These are phyloP conservation scores for Trachymyrmex septentrionalis DNA, from an alignment of 1,140 invertebrate genomes.

Conservation along the genomic window DNA sequence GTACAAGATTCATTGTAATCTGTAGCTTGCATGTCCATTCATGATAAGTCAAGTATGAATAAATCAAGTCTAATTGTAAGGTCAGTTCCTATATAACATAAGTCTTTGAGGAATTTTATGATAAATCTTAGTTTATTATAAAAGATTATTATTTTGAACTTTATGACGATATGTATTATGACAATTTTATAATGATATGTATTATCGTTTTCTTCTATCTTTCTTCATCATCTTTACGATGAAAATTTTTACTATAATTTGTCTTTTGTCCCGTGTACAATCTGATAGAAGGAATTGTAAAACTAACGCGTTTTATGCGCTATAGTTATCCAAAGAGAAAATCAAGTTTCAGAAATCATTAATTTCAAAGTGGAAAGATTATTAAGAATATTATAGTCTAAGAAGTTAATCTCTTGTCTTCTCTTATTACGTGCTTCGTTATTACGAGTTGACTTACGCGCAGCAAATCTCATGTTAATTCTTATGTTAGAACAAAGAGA, in stretches of 20 bases:
- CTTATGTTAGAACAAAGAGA: slow-evolving; percentile 32
- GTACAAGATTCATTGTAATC: background rate
- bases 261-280: background rate
- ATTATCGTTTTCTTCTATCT: background rate
- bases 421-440: background rate
- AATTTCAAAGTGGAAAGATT: background rate
- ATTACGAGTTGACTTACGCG: slow-evolving; percentile 14
- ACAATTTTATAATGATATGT: background rate
- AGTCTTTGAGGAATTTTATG: background rate
- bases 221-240: background rate
- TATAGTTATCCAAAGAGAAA: background rate
- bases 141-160: too few species aligned
- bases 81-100: background rate
- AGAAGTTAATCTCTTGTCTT: background rate
- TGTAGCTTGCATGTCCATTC: background rate
- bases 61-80: background rate
- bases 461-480: slow-evolving; percentile 37
- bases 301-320: background rate
- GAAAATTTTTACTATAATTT: background rate
- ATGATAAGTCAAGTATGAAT: background rate
- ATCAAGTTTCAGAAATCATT: background rate
- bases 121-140: background rate
- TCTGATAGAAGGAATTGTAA: background rate
- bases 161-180: too few species aligned
- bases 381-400: background rate